Evolutionary conservation across 2,797 vertebrate genomes (phyloP).

Genomic region (Leontocebus nigricollis): DNA sequence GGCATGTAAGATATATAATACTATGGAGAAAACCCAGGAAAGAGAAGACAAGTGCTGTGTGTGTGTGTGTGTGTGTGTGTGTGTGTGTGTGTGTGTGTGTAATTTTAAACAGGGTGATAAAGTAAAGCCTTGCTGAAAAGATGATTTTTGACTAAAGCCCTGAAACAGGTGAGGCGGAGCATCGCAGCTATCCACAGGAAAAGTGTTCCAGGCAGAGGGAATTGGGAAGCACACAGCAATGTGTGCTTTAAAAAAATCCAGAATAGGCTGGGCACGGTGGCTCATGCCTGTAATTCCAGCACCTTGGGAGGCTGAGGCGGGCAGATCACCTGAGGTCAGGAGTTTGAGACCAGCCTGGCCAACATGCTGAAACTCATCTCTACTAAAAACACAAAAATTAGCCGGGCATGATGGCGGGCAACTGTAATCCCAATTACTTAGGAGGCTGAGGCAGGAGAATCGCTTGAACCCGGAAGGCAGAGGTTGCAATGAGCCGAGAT

Average conservation of each 20-base stretch:
- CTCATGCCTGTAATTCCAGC: background rate
- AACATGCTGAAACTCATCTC: background rate
- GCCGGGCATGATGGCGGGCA: background rate
- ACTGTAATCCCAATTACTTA: background rate
- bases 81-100: background rate
- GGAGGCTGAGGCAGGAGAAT: background rate
- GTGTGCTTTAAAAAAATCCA: background rate
- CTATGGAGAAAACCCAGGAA: background rate
- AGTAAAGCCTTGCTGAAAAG: background rate
- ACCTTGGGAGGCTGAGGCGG: background rate
- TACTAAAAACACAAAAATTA: background rate
- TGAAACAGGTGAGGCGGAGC: background rate
- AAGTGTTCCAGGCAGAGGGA: background rate
- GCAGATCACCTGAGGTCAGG: background rate
- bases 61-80: no score
- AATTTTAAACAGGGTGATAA: background rate
- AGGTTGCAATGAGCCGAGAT: background rate
- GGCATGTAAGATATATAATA: background rate
- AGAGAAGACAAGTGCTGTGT: background rate
- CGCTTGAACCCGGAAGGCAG: background rate
- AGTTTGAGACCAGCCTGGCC: background rate
- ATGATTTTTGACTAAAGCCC: background rate
- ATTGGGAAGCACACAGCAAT: background rate
- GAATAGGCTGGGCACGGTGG: background rate
- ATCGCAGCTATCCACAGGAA: background rate